phyloP scores from a whole-genome alignment of 2,113 vertebrate species.

The Phylloscopus whistleri region DNA sequence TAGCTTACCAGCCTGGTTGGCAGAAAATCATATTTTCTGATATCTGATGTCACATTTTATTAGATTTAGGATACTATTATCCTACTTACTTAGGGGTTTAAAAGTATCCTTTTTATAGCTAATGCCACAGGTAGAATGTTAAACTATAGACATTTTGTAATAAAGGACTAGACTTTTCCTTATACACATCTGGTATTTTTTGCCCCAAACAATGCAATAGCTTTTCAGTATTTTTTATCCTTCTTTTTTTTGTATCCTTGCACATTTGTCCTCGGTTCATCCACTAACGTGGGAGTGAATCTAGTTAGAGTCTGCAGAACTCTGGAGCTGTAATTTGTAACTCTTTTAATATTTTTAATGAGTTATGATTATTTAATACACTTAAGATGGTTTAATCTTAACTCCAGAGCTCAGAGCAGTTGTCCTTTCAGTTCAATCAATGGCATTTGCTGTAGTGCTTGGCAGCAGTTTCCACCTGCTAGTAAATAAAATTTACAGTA shows the following conservation, averaged over 20 bases:
- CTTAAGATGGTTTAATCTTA: background rate
- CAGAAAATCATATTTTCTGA: constrained; percentile 75
- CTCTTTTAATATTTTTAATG: background rate
- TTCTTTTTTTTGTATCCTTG: background rate
- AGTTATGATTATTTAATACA: background rate
- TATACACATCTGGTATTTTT: constrained; percentile 23
- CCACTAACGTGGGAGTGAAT: background rate
- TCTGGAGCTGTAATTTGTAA: background rate
- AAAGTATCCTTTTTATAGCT: constrained; percentile 67
- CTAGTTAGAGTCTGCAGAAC: background rate
- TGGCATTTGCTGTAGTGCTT: background rate
- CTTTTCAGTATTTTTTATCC: background rate
- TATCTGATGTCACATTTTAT: constrained; percentile 74
- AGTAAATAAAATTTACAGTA: background rate
- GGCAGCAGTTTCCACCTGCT: background rate
- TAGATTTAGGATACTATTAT: constrained; percentile 69
- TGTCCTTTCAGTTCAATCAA: background rate
- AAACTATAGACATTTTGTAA: constrained; percentile 54
- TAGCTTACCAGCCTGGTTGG: constrained; percentile 64
- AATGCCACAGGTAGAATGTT: constrained; percentile 73
- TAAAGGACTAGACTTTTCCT: constrained; percentile 63
- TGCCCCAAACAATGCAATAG: background rate
- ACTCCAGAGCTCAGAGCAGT: background rate
- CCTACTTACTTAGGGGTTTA: constrained; percentile 66
- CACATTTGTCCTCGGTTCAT: constrained; percentile 10